These are phyloP conservation scores for Pterois miles DNA, from an alignment of 2,797 vertebrate genomes.

Conservation along the genomic window DNA sequence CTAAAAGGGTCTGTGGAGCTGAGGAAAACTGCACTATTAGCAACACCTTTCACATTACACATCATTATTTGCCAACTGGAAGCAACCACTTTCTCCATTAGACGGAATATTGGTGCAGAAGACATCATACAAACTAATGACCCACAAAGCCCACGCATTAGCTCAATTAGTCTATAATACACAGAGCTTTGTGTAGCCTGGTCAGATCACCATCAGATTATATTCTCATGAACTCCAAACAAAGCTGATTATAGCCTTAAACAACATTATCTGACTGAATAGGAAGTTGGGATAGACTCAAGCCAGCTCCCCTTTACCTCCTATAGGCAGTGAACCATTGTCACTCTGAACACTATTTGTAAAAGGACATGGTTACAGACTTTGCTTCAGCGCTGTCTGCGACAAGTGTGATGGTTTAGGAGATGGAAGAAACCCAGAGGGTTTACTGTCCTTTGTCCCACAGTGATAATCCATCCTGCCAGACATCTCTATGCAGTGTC, in stretches of 20 bases:
- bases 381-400: background rate
- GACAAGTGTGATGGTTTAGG: background rate
- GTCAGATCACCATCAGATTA: background rate
- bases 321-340: background rate
- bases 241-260: constrained; percentile 1
- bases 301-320: background rate
- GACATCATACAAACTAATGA: background rate
- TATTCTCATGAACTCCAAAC: background rate
- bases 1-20: too few relatives aligned
- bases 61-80: background rate
- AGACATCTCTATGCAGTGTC: background rate
- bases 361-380: background rate
- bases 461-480: background rate
- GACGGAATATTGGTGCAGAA: background rate
- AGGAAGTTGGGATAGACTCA: background rate
- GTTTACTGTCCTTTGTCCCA: background rate
- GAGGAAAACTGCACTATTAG: background rate
- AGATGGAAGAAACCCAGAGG: background rate
- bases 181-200: background rate
- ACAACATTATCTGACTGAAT: background rate
- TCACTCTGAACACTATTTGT: background rate
- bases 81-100: background rate
- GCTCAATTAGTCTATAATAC: background rate
- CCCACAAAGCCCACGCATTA: background rate
- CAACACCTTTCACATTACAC: background rate